Evolutionary conservation across 2,797 vertebrate genomes (phyloP), one percentile per base, ranked within the genome.

Genomic region (Pangasius larnaudii): DNA sequence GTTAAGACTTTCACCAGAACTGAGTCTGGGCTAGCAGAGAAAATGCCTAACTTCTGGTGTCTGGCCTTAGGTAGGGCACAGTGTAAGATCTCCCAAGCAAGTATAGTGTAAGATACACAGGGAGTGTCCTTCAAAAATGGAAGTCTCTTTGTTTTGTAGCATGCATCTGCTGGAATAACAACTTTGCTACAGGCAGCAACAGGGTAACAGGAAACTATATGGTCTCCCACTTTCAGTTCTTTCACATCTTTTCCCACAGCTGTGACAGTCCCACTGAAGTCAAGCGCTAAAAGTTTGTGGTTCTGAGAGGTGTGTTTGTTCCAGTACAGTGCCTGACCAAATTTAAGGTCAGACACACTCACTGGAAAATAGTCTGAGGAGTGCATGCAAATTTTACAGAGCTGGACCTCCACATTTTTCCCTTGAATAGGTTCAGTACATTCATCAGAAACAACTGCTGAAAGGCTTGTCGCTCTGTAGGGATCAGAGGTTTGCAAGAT

Each of bases 361-460:
- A 97, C 90, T 51, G 97, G 96, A 91, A 96, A 98, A 92, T 96
- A 98, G 91, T 98, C 97, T 4, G 96, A 96, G 8, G 97, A 96
- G 92, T 98, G 97, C 61, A 96, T 87, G 58, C 96, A 97, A 19
- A 97, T 90, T 90, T 93, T 95, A 59, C 93, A 93, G 9, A 97
- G 91, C 89, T 94, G 91, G 89, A 98, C 91, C 93, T 97, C 95
- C 84, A 97, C 91, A 4, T 92, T 93, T 58, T 93, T 92, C 27
- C 90, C 65, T 42, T 80, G 88, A 89, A 95, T 18, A 8, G 69
- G 53, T 65, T 85, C 46, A 87, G 88, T 85, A 69, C 79, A 19
- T 0, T 71, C 10, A 7, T 86, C 83, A 39, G 33, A 89, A 71
- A 92, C 86, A 80, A 94, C 85, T 27, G 95, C 96, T 85, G 95